Conservation (phyloP, 2,113 vertebrate genomes). For the Zeus faber region DNA sequence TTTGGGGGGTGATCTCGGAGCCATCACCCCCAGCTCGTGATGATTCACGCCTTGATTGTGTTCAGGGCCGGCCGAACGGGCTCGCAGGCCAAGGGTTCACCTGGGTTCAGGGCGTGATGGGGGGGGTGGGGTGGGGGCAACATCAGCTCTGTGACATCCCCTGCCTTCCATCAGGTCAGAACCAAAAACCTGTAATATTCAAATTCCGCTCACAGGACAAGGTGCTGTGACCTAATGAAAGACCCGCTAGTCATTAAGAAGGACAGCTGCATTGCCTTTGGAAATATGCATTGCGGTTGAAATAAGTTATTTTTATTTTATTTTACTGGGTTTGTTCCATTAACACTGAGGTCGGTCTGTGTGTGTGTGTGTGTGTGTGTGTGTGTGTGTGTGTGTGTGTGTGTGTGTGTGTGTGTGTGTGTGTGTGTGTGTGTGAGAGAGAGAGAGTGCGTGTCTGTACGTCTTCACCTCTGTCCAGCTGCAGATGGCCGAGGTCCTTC, state of each 20-base stretch:
- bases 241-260: no score
- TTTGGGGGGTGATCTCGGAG: constrained; percentile 52
- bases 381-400: no score
- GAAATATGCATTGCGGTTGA: no score
- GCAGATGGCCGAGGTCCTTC: constrained; percentile 33
- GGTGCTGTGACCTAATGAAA: no score
- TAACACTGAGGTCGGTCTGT: constrained; percentile 40
- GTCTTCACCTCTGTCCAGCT: constrained; percentile 44
- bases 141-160: constrained; percentile 29
- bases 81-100: constrained; percentile 59
- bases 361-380: constrained; percentile 47
- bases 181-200: no score
- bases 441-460: no score
- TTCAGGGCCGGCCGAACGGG: constrained; percentile 54
- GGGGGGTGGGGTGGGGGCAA: no score
- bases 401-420: no score
- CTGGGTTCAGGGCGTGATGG: constrained; percentile 62
- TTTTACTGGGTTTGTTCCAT: constrained; percentile 31
- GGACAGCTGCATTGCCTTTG: no score
- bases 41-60: constrained; percentile 63
- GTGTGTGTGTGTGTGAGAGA: no score
- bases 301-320: no score
- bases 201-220: no score
- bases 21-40: constrained; percentile 60
- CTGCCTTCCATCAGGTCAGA: constrained; percentile 28